Base-by-base conservation (phyloP, 2,797 vertebrate species). In the Enteromius trimaculatus region DNA sequence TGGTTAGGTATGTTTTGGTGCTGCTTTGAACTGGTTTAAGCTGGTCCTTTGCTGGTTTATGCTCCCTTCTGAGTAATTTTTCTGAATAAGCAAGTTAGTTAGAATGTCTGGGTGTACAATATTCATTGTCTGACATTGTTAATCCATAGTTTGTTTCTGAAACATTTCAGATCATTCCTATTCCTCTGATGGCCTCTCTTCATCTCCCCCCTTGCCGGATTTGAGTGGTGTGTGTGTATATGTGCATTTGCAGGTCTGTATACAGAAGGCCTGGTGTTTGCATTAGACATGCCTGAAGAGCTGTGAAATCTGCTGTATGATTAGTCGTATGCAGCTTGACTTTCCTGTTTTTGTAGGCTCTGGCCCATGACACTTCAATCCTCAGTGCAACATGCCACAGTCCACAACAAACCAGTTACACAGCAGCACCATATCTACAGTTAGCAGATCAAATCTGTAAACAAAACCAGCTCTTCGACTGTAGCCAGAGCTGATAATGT, bases 291-390 rank as follows among this genome's bases (percentile, higher is more conserved):
- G 74, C 49, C 72, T 69, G 74, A 82, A 72, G 58, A 78, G 69
- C 75, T 74, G 80, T 66, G 68, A 82, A 82, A 79, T 82, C 69
- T 72, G 70, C 26, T 79, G 14, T 60, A 72, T 79, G 51, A 86
- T 82, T 78, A 49, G 49, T 37, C 26, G 17, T 51, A 69, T 70
- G 69, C 81, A 77, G 49, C 64, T 77, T 47, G 64, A 60, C 53
- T 77, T 77, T 77, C 29, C 49, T 83, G 81, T 83, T 83, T 70
- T 83, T 70, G 37, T 70, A 83, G 51, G 72, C 74, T 83, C 7
- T 19, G 16, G 55, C 37, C 80, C 77, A 78, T 44, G 62, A 82
- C 39, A 23, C 47, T 64, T 79, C 29, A 79, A n/a, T 21, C 37
- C 44, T 82, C 80, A 21, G n/a, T 66, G 19, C 37, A 74, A 72